Evolutionary conservation across 2,797 vertebrate genomes (phyloP), one percentile per base, ranked within the genome.

Genomic region (Oreonectes daqikongensis): DNA sequence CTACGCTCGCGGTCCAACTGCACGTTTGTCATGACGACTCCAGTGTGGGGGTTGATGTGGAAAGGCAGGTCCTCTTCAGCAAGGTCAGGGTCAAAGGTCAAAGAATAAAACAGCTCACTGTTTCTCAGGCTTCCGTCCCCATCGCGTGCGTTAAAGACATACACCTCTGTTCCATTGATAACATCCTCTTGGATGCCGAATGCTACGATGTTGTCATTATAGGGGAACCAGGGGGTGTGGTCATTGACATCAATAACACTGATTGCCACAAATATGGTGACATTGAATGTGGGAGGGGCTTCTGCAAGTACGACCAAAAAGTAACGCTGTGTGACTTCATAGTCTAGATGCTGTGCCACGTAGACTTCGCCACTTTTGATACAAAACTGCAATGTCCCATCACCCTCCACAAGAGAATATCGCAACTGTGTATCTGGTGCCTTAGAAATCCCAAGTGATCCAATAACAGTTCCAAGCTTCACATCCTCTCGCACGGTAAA

Each of bases 281-380:
- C 81, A 17, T 89, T 91, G 50, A 88, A 68, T 5, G 86, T 11
- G 32, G 87, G 80, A 0, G 32, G 75, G 3, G 95, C 93, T 72
- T 93, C 90, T 30, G 90, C 86, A 17, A 79, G 82, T 50, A 96
- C 88, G 81, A 90, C 81, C 68, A 98, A 87, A 80, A 93, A 87
- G 84, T 95, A 96, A 75, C 93, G 93, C 0, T 89, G 83, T 5
- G 84, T 81, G 0, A 89, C 89, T 89, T 98, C 97, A 26, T 95
- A 98, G 89, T 99, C 95, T 77, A 98, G 92, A 26, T 91, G 92
- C 84, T 92, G 94, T 75, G 90, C 92, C 78, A 97, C 85, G 55
- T 95, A 95, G n/a, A 99, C 80, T 59, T 96, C 91, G 4, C 97
- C 96, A 1, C 92, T 67, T 68, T 96, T 90, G 0, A 97, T 86